A percentile compares a stretch with the other conserved stretches of the same genome.
Conservation (phyloP, 2,797 vertebrate species). For the Lithobates pipiens region DNA sequence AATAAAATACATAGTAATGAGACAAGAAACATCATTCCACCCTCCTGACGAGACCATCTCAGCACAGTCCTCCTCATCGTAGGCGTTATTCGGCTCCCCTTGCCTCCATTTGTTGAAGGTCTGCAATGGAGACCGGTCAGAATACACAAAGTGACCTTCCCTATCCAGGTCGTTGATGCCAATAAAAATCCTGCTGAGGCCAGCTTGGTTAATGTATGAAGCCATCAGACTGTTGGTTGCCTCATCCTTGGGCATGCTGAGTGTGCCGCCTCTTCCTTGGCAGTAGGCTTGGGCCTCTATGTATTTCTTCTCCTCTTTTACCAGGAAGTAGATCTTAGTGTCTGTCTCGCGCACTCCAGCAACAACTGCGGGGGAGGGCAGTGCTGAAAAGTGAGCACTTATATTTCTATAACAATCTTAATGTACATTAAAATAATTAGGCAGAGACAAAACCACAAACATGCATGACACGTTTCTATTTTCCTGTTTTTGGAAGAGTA, state of each 20-base stretch:
- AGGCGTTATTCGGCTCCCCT: slow-evolving; percentile 95
- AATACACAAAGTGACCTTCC: slow-evolving; percentile 90
- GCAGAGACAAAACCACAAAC: slow-evolving; percentile 61
- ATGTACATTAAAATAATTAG: slow-evolving; percentile 68
- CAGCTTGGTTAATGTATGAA: slow-evolving; percentile 87
- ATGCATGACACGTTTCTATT: neutral
- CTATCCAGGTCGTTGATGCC: slow-evolving; percentile 92
- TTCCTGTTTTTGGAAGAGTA: neutral
- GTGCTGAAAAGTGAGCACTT: slow-evolving; percentile 97
- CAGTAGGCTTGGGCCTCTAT: slow-evolving; percentile 90
- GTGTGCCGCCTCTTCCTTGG: slow-evolving; percentile 88
- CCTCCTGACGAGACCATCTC: slow-evolving; percentile 93
- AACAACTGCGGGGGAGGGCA: slow-evolving; percentile 98
- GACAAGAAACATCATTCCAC: slow-evolving; percentile 95
- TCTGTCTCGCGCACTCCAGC: slow-evolving; percentile 96
- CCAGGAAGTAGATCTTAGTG: slow-evolving; percentile 94
- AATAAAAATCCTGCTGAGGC: slow-evolving; percentile 91
- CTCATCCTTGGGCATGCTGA: slow-evolving; percentile 96
- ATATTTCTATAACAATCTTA: slow-evolving; percentile 87
- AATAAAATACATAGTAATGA: slow-evolving; percentile 94
- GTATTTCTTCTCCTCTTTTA: slow-evolving; percentile 94
- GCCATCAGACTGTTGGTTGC: slow-evolving; percentile 86
- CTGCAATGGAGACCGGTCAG: slow-evolving; percentile 90
- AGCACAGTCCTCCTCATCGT: slow-evolving; percentile 94
- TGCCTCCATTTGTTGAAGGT: slow-evolving; percentile 94